Evolutionary conservation across 1,140 invertebrate species (phyloP), one percentile per base, ranked within the genome.

Genomic region (Scaptomyza pallida): DNA sequence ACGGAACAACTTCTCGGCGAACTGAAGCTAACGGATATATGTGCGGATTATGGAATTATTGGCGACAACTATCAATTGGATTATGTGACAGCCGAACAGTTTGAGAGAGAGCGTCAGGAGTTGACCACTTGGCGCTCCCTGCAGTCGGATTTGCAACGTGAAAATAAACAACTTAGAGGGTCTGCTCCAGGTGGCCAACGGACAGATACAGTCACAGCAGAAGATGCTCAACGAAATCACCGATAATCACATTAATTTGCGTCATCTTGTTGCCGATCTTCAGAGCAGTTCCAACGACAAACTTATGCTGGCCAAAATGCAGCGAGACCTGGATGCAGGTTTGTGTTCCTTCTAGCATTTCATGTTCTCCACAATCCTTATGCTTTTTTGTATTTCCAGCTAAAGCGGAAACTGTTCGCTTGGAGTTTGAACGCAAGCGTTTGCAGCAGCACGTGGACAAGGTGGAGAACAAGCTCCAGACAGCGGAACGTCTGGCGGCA

Each of bases 151-250:
- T 44, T 92, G 50, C 56, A 75, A 40, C 61, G 86, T 9, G 91
- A 93, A 37, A 92, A 90, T 33, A 90, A 92, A 17, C 90, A 86
- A 44, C 63, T 93, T n/a, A 19, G 90, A 91, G 55, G 91, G 90
- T 16, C 61, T 89, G 2, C 54, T 92, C 0, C 82, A 92, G 41
- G 91, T 93, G 12, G 83, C 92, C 33, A 82, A 91, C 30, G 89
- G 91, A 4, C 92, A 91, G 72, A 90, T 91, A 5, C 74, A 77
- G 47, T 90, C 90, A 0, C 90, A 91, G 48, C 90, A 91, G 44
- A 79, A 61, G 50, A 33, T 91, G 16, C 70, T 91, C 15, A 90
- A 90, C 47, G 86, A 91, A 33, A 78, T 91, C 23, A 91, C 90
- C 0, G 90, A 91, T 48, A 91, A 91, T 26, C 90, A 91, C 37